A percentile compares a stretch with the other conserved stretches of the same genome.
These are phyloP conservation scores for Eupithecia centaureata DNA, from an alignment of 2,888 invertebrate genomes.

Conservation along the genomic window DNA sequence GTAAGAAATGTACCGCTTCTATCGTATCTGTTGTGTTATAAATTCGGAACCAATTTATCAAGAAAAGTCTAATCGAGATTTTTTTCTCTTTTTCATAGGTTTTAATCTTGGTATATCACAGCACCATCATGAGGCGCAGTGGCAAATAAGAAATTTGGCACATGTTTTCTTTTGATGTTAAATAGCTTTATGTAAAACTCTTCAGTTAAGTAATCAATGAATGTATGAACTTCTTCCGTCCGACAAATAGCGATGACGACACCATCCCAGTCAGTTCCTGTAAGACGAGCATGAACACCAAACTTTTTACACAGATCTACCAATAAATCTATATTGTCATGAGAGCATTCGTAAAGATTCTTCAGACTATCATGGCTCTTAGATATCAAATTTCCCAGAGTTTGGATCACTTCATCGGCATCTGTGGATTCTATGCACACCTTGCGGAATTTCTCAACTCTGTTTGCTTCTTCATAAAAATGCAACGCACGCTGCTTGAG, in stretches of 20 bases:
- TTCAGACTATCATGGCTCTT: conserved; percentile 94
- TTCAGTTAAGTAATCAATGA: conserved; percentile 87
- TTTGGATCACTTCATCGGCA: conserved; percentile 72
- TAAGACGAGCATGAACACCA: conserved; percentile 93
- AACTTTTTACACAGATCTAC: conserved; percentile 88
- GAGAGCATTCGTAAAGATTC: conserved; percentile 96
- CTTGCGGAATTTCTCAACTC: conserved; percentile 91
- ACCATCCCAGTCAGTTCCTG: conserved; percentile 99
- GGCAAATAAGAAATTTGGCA: conserved; percentile 87
- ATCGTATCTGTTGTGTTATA: too few species aligned
- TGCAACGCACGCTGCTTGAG: conserved; percentile 94
- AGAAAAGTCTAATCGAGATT: too few species aligned
- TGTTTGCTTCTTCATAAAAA: conserved; percentile 94
- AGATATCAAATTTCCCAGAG: conserved; percentile 93
- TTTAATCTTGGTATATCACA: conserved; percentile 69
- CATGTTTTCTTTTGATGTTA: conserved; percentile 78
- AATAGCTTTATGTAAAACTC: conserved; percentile 87
- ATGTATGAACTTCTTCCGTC: conserved; percentile 85
- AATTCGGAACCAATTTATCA: too few species aligned
- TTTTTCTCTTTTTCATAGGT: too few species aligned
- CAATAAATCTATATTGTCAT: conserved; percentile 92
- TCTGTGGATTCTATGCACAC: conserved; percentile 77
- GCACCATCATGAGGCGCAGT: conserved; percentile 89
- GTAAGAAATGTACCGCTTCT: too few species aligned
- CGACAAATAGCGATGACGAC: conserved; percentile 94